Evolutionary conservation across 1,140 invertebrate genomes (phyloP).

Genomic region (Drusus annulatus): DNA sequence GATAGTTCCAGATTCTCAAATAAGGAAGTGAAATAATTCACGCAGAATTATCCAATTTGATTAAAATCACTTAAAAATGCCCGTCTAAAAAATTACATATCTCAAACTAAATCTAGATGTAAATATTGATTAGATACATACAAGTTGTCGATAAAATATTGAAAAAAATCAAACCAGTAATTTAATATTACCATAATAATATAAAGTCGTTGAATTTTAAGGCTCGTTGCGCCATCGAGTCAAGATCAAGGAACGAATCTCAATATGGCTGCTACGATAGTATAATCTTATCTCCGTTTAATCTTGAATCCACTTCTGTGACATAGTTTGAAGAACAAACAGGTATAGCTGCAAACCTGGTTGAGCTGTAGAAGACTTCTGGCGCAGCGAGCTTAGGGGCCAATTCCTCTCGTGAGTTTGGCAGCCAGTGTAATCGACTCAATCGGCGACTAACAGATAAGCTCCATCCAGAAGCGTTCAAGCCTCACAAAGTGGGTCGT

Average conservation of each 20-base stretch:
- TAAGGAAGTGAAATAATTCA: slow-evolving; percentile 2
- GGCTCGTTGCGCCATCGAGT: no score
- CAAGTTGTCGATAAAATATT: no score
- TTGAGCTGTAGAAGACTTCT: background rate
- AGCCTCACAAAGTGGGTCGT: slow-evolving; percentile 8
- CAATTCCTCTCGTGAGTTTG: slow-evolving; percentile 22
- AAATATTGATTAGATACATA: no score
- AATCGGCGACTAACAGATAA: slow-evolving; percentile 20
- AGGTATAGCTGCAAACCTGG: background rate
- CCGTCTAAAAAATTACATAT: no score
- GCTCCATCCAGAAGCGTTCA: slow-evolving; percentile 10
- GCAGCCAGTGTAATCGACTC: slow-evolving; percentile 23
- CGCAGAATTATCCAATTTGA: no score
- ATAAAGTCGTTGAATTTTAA: background rate
- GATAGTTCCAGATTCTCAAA: background rate
- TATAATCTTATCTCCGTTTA: no score
- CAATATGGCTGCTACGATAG: no score
- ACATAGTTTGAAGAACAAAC: background rate
- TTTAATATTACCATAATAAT: background rate
- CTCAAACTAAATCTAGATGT: no score
- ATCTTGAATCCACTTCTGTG: background rate
- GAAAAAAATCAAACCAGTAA: no score
- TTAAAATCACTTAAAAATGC: no score
- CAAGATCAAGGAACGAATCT: no score
- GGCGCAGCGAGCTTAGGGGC: slow-evolving; percentile 1